Evolutionary conservation across 2,888 invertebrate species (phyloP).

Genomic region (Bugula neritina): DNA sequence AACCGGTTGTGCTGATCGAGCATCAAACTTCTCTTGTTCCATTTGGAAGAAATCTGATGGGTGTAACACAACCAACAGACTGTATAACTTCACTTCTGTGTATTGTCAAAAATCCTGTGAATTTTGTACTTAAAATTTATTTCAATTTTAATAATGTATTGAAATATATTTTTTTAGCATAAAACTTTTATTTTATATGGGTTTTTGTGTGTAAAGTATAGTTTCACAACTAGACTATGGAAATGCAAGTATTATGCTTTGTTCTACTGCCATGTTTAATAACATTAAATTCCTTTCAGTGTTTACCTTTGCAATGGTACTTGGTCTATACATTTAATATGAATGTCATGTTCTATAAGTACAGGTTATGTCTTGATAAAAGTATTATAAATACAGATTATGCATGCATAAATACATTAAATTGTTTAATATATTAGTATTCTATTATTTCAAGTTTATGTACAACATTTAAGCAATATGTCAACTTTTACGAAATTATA

Average conservation of each 20-base stretch:
- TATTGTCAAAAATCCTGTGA: neutral
- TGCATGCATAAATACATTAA: too few species aligned
- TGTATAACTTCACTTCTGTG: constrained; percentile 5
- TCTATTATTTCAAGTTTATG: too few species aligned
- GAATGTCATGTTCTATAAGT: neutral
- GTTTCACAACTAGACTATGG: too few species aligned
- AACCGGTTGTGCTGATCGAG: neutral
- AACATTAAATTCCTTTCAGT: neutral
- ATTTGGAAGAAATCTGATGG: neutral
- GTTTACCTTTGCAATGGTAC: neutral
- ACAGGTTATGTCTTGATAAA: too few species aligned
- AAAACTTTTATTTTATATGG: too few species aligned
- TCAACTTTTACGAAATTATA: too few species aligned
- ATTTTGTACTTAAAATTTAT: constrained; percentile 5
- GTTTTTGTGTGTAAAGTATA: too few species aligned
- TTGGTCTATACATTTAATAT: neutral
- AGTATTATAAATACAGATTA: too few species aligned
- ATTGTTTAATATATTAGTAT: too few species aligned
- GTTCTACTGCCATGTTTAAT: too few species aligned
- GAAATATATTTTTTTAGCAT: neutral
- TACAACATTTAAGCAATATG: too few species aligned
- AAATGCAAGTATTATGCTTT: too few species aligned
- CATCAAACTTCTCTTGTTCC: constrained; percentile 6
- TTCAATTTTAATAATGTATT: neutral
- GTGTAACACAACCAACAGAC: neutral